Base-by-base conservation (phyloP, 2,113 vertebrate genomes). In the Pseudorectes ferrugineus region DNA sequence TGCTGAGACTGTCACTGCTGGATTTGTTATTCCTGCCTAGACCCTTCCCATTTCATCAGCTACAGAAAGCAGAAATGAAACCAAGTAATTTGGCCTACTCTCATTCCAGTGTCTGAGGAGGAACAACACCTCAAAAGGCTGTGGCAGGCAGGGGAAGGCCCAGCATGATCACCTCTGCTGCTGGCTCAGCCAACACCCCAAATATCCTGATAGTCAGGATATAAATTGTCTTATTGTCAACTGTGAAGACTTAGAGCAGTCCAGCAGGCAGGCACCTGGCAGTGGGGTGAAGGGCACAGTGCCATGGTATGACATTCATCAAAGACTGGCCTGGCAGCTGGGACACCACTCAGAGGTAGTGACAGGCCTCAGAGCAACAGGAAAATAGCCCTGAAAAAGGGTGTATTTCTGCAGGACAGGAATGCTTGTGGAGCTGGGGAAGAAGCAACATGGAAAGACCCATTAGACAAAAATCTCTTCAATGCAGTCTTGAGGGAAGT, bases 251-350 rank as follows among this genome's bases (percentile, higher is more conserved):
- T 23, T 33, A 48, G 33, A 74, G 49, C 61, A 73, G 13, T 57
- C 23, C 36, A 83, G 51, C 12, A n/a, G 38, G 12, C 68, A 86
- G 46, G 68, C 42, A 48, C 11, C 10, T 49, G 12, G 11, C 4
- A 3, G 6, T 38, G 40, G 26, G 25, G 12, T 66, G 33, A 77
- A 70, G 43, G 48, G 4, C 36, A 36, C 54, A 33, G 28, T 17
- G 28, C 11, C 4, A 1, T 1, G 1, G 15, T 52, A 59, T 13
- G 14, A 45, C 4, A 40, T 22, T 26, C n/a, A 40, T 20, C 1
- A 3, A 81, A 59, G 26, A 12, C 14, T 75, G 38, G 9, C 29
- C 55, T 85, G 18, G 29, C 25, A 74, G 24, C 29, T 92, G 43
- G 21, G 20, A 33, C 7, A 25, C 21, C 1, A 11, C 29, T 57